These are phyloP conservation scores for Chascanopsetta lugubris DNA, from an alignment of 2,113 vertebrate genomes.

Conservation along the genomic window DNA sequence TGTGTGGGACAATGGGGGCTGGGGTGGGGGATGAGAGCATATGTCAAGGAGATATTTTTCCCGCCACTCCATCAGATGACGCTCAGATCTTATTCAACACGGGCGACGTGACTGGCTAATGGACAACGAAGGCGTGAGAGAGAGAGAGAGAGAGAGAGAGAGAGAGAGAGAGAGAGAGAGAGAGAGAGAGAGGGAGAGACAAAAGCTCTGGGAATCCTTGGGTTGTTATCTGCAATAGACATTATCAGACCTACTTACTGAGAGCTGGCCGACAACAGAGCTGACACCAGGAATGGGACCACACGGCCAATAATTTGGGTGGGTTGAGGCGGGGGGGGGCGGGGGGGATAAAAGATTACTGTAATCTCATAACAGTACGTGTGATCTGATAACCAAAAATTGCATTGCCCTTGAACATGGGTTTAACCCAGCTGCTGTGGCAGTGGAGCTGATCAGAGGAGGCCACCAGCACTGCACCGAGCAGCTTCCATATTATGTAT, in stretches of 20 bases:
- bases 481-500: neutral
- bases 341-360: constrained; percentile 32
- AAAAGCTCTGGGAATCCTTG: constrained; percentile 53
- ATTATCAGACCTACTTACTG: constrained; percentile 60
- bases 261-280: constrained; percentile 46
- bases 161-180: too few species aligned
- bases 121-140: constrained; percentile 59
- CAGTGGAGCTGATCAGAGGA: neutral
- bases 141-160: too few species aligned
- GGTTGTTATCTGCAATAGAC: constrained; percentile 59
- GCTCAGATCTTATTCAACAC: constrained; percentile 55
- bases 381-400: constrained; percentile 46
- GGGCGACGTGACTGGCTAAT: constrained; percentile 54
- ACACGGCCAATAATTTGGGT: constrained; percentile 22
- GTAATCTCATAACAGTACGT: constrained; percentile 25
- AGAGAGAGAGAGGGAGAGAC: too few species aligned
- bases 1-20: too few species aligned
- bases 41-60: constrained; percentile 14
- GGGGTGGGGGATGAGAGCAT: constrained; percentile 23
- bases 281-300: constrained; percentile 27
- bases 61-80: constrained; percentile 21
- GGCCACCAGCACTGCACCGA: neutral
- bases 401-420: constrained; percentile 25
- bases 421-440: constrained; percentile 1
- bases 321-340: neutral